Base-by-base conservation (phyloP, 2,888 invertebrate genomes). In the Cactoblastis cactorum region DNA sequence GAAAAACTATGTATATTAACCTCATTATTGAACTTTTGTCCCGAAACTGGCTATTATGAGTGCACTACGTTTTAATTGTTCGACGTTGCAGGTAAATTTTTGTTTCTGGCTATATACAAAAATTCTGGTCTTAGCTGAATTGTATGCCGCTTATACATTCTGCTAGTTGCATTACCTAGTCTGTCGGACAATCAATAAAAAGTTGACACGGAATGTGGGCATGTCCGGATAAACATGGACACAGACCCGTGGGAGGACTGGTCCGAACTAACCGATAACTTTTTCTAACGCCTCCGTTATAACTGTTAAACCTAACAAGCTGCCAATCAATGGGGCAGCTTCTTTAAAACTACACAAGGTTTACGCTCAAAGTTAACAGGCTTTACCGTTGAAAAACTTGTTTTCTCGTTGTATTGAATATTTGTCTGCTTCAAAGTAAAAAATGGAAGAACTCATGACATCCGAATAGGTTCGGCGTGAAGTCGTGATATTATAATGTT, bases 221-320 rank as follows among this genome's bases (percentile, higher is more conserved):
- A 59, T 53, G 57, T 48, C 51, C 51, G 50, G 53, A 58, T 65
- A 54, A 58, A 65, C 62, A 65, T 64, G 68, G 67, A 58, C 65
- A 75, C 67, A 69, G 9, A 8, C 28, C 66, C 74, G 87, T 88
- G 83, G 88, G 88, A 76, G 85, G 75, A 87, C 88, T 69, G 73
- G 86, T 83, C 74, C 54, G 71, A 64, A 66, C 67, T 3, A 22
- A 3, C 64, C 67, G 65, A 62, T 70, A 54, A 58, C 74, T 86
- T 85, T 86, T 87, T 87, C 77, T 79, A 74, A 79, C 80, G 80
- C 80, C 78, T 71, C 69, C 78, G 67, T 70, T 55, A 56, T 83
- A 83, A 83, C 84, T 83, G 86, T 86, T 77, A 62, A 61, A 55
- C 69, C 63, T 62, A 55, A 65, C 64, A 63, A 59, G 62, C 59